Evolutionary conservation across 2,888 invertebrate species (phyloP).

Genomic region (Abrostola tripartita): DNA sequence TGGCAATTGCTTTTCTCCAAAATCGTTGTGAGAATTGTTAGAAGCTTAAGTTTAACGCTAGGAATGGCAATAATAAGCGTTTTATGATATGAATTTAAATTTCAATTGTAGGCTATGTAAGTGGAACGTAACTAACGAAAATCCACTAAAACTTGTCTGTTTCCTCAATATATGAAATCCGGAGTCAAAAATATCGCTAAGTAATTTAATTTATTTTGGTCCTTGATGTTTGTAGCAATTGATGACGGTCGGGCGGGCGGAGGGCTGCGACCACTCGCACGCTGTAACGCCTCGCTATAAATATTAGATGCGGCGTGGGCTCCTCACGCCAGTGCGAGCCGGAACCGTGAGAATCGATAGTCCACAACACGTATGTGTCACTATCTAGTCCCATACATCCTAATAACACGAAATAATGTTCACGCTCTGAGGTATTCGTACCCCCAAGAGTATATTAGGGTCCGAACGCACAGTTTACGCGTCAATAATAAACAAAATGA

Average conservation of each 20-base stretch:
- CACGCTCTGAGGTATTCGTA: constrained; percentile 60
- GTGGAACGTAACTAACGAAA: neutral
- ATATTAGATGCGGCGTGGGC: constrained; percentile 73
- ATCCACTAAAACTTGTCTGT: constrained; percentile 52
- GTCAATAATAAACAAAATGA: constrained; percentile 64
- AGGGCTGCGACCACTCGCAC: constrained; percentile 59
- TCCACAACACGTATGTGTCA: constrained; percentile 64
- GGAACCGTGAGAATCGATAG: constrained; percentile 71
- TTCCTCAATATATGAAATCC: constrained; percentile 58
- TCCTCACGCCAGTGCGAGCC: constrained; percentile 58
- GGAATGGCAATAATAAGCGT: constrained; percentile 25
- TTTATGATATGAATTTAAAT: constrained; percentile 19
- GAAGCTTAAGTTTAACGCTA: constrained; percentile 19
- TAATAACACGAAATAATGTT: constrained; percentile 65
- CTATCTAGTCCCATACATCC: constrained; percentile 59
- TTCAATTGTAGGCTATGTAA: constrained; percentile 34
- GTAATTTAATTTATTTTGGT: constrained; percentile 67
- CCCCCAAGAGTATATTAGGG: constrained; percentile 62
- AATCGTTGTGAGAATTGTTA: constrained; percentile 18
- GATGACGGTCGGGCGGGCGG: constrained; percentile 65
- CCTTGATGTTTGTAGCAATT: constrained; percentile 64
- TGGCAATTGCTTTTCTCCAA: constrained; percentile 30
- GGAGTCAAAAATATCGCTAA: constrained; percentile 62
- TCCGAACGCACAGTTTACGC: constrained; percentile 59
- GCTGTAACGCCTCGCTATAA: constrained; percentile 68